These are phyloP conservation scores for Tursiops truncatus DNA, from an alignment of 2,113 vertebrate species.

Conservation along the genomic window DNA sequence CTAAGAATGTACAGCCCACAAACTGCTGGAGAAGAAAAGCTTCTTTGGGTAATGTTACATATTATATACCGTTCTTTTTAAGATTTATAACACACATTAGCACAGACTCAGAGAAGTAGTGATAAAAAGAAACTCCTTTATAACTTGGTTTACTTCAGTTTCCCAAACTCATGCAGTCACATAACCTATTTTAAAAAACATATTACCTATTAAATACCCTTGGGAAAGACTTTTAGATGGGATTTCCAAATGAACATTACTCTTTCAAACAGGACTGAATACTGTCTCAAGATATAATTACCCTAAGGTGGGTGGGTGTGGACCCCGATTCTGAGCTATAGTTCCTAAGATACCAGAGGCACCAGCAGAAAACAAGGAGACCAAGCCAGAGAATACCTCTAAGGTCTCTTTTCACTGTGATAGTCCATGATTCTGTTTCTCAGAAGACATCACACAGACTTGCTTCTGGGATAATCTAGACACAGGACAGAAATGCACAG, in stretches of 20 bases:
- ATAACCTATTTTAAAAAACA: not conserved
- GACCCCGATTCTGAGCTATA: not conserved
- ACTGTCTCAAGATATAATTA: not conserved
- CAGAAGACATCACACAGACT: not conserved
- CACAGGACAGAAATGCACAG: not conserved
- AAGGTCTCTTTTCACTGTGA: slow-evolving; percentile 11
- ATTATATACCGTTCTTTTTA: not conserved
- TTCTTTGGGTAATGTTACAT: not conserved
- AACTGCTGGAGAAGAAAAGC: not conserved
- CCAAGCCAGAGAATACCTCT: not conserved
- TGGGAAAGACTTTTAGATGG: slow-evolving; percentile 30
- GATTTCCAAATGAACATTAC: slow-evolving; percentile 20
- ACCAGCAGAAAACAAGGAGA: not conserved
- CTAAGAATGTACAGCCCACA: not conserved
- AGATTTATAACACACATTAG: not conserved
- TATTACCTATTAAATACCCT: not conserved
- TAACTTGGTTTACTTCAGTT: slow-evolving; percentile 23
- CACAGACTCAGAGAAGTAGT: not conserved
- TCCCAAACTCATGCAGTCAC: not conserved
- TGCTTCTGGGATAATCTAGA: not conserved
- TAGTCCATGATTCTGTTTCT: not conserved
- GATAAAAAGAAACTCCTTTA: slow-evolving; percentile 11
- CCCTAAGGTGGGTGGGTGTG: not conserved
- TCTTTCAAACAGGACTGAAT: slow-evolving; percentile 20
- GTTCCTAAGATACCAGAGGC: not conserved